phyloP scores from a whole-genome alignment of 1,140 invertebrate species.

The Amphibalanus amphitrite region DNA sequence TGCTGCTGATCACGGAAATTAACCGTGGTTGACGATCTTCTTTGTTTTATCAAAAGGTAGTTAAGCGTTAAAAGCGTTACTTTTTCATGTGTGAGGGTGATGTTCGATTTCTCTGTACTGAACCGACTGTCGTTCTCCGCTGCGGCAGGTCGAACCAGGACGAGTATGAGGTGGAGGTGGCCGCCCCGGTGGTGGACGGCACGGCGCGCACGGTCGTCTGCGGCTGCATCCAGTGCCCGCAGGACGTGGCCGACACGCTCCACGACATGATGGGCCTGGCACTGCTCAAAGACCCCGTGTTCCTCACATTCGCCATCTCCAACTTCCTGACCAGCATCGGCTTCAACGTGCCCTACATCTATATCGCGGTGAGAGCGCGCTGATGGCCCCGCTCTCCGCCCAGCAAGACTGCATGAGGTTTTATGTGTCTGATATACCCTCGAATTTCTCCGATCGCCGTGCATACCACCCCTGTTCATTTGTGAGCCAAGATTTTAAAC shows the following conservation, averaged over 20 bases:
- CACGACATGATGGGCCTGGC: conserved; percentile 67
- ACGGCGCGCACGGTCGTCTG: conserved; percentile 14
- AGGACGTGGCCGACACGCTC: conserved; percentile 41
- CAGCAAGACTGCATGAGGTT: conserved; percentile 2
- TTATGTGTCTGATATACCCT: conserved; percentile 6
- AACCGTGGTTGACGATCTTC: too few relatives aligned
- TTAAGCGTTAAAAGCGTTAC: too few relatives aligned
- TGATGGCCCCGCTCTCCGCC: conserved; percentile 18
- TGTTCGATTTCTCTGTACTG: too few relatives aligned
- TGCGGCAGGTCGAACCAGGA: neutral
- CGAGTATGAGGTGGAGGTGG: neutral
- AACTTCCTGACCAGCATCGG: conserved; percentile 93
- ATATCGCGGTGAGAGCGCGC: conserved; percentile 38
- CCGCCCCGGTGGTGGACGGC: neutral
- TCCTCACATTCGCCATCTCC: conserved; percentile 74
- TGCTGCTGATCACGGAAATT: too few relatives aligned
- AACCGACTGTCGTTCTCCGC: too few relatives aligned
- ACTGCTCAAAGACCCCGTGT: conserved; percentile 58
- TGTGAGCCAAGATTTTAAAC: too few relatives aligned
- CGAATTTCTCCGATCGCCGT: too few relatives aligned
- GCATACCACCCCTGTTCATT: too few relatives aligned
- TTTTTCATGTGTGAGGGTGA: too few relatives aligned
- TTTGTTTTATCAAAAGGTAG: too few relatives aligned
- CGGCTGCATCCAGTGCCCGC: conserved; percentile 24
- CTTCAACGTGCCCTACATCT: conserved; percentile 87